These are phyloP conservation scores for Delphinus delphis DNA, from an alignment of 2,113 vertebrate genomes.

Conservation along the genomic window DNA sequence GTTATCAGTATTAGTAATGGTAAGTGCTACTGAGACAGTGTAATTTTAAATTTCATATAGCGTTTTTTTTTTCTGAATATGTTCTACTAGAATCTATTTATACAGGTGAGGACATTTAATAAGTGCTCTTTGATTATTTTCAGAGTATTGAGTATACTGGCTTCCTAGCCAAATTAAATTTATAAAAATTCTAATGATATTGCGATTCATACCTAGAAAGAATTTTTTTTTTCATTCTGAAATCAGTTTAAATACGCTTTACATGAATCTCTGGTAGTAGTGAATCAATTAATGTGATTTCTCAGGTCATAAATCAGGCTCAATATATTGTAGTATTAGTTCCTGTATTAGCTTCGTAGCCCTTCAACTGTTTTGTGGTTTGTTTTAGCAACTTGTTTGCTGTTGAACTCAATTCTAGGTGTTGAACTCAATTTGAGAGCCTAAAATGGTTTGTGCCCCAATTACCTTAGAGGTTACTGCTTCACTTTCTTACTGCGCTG, in stretches of 20 bases:
- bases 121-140: conserved; percentile 59
- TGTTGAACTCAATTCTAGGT: conserved; percentile 35
- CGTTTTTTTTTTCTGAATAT: not conserved
- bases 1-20: not conserved
- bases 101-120: conserved; percentile 18
- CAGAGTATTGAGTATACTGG: conserved; percentile 20
- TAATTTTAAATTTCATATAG: not conserved
- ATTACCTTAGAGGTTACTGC: not conserved
- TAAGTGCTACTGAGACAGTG: not conserved
- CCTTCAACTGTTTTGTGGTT: not conserved
- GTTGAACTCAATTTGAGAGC: conserved; percentile 55
- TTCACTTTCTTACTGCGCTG: not conserved
- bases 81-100: not conserved
- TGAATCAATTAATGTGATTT: conserved; percentile 64
- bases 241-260: conserved; percentile 59
- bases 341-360: conserved; percentile 11
- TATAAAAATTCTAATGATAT: conserved; percentile 47
- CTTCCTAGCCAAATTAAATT: conserved; percentile 51
- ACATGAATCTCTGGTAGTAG: conserved; percentile 45
- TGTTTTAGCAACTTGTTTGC: conserved; percentile 33
- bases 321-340: not conserved
- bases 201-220: conserved; percentile 54
- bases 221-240: conserved; percentile 36
- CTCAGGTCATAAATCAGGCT: conserved; percentile 50
- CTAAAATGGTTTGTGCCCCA: conserved; percentile 38